Base-by-base conservation (phyloP, 2,113 vertebrate genomes). In the Clinocottus analis region DNA sequence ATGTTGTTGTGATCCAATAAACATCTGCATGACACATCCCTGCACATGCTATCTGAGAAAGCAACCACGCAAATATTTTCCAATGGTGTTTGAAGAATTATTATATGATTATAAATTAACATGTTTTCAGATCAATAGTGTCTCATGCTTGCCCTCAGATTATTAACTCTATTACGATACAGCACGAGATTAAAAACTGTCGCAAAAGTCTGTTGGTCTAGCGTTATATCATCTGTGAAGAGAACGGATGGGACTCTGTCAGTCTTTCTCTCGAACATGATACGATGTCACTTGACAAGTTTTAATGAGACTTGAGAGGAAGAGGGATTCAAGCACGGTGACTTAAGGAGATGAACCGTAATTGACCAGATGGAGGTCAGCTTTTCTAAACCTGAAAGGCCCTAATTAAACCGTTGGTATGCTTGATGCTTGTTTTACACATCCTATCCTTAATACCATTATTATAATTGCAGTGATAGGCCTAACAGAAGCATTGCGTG, bases 251-350 rank as follows among this genome's bases (percentile, higher is more conserved):
- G 2, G 49, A 17, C 49, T 16, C 31, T 49, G 41, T 56, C 59
- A 19, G 23, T 19, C 37, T 60, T 45, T 39, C 23, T 53, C 58
- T 62, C 65, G 51, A 29, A 53, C 45, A 13, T 69, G 29, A 39
- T 1, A 37, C 37, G 47, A 55, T 55, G 21, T 53, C 23, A 25
- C 51, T 62, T 56, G 67, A 64, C 58, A 43, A 27, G 11, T 6
- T 43, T 33, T 64, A 62, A 56, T 56, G 59, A 55, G 21, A 62
- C 66, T n/a, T 41, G 33, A 62, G 45, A 70, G 58, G 8, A 41
- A 62, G 33, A 70, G 39, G 35, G 45, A 69, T 51, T 71, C 33
- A 45, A 72, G 67, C 25, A 27, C 8, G 33, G 19, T 71, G 47
- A 45, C 67, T 33, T 56, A 63, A 35, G 63, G 55, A 19, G 17